Evolutionary conservation across 2,797 vertebrate genomes (phyloP).

Genomic region (Cryptoblepharus egeriae): DNA sequence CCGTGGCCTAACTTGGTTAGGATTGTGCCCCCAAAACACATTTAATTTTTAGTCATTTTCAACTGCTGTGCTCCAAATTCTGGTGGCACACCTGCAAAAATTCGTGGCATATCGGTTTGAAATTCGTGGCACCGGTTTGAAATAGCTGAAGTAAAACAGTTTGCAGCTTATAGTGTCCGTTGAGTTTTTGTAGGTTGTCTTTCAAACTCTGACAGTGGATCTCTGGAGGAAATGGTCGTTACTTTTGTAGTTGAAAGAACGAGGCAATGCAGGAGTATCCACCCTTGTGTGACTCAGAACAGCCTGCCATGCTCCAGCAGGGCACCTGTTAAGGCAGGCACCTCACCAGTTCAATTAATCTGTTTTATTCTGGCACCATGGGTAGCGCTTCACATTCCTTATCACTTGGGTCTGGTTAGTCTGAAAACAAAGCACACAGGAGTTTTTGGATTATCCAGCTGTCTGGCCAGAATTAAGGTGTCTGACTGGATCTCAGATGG

Average conservation of each 20-base stretch:
- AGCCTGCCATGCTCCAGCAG: not conserved
- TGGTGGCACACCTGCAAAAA: too few relatives aligned
- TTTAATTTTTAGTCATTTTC: too few relatives aligned
- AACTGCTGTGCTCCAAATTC: too few relatives aligned
- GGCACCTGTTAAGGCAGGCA: not conserved
- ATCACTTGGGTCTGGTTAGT: not conserved
- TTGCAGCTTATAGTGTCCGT: not conserved
- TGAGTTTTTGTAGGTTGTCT: not conserved
- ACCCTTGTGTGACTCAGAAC: not conserved
- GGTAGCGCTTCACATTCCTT: not conserved
- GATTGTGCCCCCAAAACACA: too few relatives aligned
- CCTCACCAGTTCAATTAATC: not conserved
- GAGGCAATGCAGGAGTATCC: not conserved
- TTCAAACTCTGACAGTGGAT: not conserved
- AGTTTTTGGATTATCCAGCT: not conserved
- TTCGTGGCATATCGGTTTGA: too few relatives aligned
- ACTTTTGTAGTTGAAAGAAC: conserved; percentile 1
- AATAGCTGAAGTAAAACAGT: not conserved
- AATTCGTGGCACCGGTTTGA: too few relatives aligned
- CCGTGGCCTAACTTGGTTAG: too few relatives aligned
- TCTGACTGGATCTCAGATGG: conserved; percentile 47
- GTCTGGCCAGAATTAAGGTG: conserved; percentile 12
- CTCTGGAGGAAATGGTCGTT: not conserved
- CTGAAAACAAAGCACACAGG: not conserved
- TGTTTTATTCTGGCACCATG: not conserved